phyloP scores from a whole-genome alignment of 2,888 invertebrate genomes.

The Parnassius orleans region DNA sequence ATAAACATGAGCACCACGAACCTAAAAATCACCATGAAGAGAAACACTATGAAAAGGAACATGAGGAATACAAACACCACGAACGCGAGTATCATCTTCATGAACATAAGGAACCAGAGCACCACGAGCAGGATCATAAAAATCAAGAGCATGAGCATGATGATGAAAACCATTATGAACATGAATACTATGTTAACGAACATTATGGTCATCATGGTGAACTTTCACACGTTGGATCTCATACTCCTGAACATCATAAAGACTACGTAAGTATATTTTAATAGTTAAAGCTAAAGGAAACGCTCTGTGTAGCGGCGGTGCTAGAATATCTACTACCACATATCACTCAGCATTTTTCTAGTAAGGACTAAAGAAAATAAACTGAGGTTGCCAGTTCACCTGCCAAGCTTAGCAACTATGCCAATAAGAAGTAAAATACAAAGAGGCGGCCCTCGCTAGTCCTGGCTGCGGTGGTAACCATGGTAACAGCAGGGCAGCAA shows the following conservation, averaged over 20 bases:
- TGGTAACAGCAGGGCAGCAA: too few species aligned
- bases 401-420: too few species aligned
- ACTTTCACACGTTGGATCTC: conserved; percentile 49
- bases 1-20: conserved; percentile 20
- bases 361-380: too few species aligned
- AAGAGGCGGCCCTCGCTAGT: too few species aligned
- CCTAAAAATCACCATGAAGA: conserved; percentile 15
- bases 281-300: too few species aligned
- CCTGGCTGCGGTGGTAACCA: too few species aligned
- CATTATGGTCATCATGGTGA: conserved; percentile 31
- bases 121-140: not conserved
- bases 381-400: too few species aligned
- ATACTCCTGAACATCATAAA: conserved; percentile 62
- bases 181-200: not conserved
- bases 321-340: too few species aligned
- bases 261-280: conserved; percentile 59
- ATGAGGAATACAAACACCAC: conserved; percentile 7
- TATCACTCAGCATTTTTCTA: too few species aligned
- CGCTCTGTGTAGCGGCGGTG: too few species aligned
- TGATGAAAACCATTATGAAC: conserved; percentile 23
- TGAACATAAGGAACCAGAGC: not conserved
- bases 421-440: too few species aligned
- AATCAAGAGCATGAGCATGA: not conserved
- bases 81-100: not conserved
- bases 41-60: conserved; percentile 1